Percentiles rank a stretch among this genome's conserved stretches.
Evolutionary conservation across 2,797 vertebrate genomes (phyloP).

Genomic region (Malacoraja senta): DNA sequence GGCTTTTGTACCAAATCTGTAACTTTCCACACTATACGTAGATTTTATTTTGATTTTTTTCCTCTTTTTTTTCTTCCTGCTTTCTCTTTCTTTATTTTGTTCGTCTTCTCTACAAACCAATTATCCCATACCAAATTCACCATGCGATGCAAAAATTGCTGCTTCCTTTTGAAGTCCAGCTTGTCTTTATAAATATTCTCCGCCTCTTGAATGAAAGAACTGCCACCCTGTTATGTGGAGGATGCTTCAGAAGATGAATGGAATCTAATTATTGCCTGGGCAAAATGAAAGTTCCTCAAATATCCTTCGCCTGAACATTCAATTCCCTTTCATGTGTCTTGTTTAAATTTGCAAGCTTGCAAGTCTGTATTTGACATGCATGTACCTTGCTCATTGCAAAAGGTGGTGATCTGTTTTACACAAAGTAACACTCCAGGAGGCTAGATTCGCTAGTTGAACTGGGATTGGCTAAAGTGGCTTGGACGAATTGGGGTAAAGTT

Average conservation of each 20-base stretch:
- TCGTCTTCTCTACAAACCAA: too few relatives aligned
- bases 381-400: slow-evolving; percentile 21
- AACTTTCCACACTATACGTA: not conserved
- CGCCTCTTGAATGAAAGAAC: too few relatives aligned
- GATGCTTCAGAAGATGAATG: not conserved
- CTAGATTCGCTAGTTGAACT: not conserved
- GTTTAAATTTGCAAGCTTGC: not conserved
- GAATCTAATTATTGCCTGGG: not conserved
- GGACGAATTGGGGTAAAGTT: not conserved
- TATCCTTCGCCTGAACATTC: not conserved
- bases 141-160: too few relatives aligned
- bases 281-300: not conserved
- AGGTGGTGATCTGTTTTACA: not conserved
- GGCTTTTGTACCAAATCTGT: not conserved
- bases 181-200: not conserved
- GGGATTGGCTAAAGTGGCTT: not conserved
- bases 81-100: not conserved
- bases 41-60: not conserved
- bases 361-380: not conserved
- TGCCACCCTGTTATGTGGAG: too few relatives aligned
- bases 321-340: not conserved
- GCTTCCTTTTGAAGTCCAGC: not conserved
- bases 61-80: not conserved
- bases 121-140: not conserved
- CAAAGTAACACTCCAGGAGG: not conserved